phyloP scores from a whole-genome alignment of 2,797 vertebrate species.

The Serranus cabrilla region DNA sequence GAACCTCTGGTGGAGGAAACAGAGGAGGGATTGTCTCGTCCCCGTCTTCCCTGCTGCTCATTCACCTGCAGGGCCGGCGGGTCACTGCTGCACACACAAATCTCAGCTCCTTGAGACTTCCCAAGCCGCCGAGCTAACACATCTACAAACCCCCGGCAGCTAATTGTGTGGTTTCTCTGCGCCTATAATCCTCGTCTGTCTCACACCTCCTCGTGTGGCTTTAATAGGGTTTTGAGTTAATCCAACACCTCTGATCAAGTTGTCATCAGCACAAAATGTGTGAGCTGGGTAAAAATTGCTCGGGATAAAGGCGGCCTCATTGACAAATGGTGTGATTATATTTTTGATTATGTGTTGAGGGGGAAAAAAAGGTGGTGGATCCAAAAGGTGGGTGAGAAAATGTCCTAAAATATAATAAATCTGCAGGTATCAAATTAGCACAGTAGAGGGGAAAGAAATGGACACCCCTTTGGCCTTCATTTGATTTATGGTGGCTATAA shows the following conservation, averaged over 20 bases:
- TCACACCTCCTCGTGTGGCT: conserved; percentile 39
- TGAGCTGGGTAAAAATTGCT: conserved; percentile 20
- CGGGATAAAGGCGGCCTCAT: neutral
- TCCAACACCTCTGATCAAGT: conserved; percentile 72
- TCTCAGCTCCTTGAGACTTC: conserved; percentile 39
- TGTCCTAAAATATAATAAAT: conserved; percentile 56
- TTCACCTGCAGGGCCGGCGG: conserved; percentile 39
- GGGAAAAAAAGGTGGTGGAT: conserved; percentile 33
- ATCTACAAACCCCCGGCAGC: conserved; percentile 15
- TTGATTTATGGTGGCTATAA: conserved; percentile 64
- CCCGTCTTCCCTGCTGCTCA: conserved; percentile 42
- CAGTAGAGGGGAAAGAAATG: conserved; percentile 37
- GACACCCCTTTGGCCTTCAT: conserved; percentile 45
- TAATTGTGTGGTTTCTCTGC: conserved; percentile 42
- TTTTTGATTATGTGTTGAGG: conserved; percentile 45
- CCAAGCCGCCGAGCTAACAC: conserved; percentile 12
- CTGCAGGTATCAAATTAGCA: conserved; percentile 66
- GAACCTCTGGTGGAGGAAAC: conserved; percentile 41
- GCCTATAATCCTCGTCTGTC: conserved; percentile 24
- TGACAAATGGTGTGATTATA: conserved; percentile 47
- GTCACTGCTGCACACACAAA: conserved; percentile 49
- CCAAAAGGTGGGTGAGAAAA: conserved; percentile 43
- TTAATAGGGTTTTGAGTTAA: conserved; percentile 48
- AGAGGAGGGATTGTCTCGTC: conserved; percentile 39
- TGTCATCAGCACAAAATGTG: conserved; percentile 39